Base-by-base conservation (phyloP, 2,888 invertebrate species). In the Adelphocoris suturalis region DNA sequence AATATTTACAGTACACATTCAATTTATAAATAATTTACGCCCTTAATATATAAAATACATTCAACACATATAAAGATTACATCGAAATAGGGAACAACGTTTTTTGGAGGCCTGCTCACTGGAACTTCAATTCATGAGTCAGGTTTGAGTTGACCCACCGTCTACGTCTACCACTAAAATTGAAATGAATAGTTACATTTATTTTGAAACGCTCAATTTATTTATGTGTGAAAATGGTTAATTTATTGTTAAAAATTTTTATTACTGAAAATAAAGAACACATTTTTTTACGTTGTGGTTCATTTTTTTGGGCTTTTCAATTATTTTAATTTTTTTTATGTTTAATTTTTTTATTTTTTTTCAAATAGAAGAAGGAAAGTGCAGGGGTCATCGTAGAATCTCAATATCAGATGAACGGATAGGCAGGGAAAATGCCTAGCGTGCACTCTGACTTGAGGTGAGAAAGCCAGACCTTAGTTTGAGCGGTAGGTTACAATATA, bases 351-450 rank as follows among this genome's bases (percentile, higher is more conserved):
- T 46, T 78, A 9, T 84, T 84, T 57, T 85, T 52, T 85, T 48
- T 19, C 52, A 48, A 85, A 85, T 85, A 85, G 85, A 85, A 61
- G 61, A 28, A 85, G 85, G 85, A 85, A 61, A 85, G 61, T 85
- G 85, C 28, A 57, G 85, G 37, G 61, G 85, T 57, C 61, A 28
- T 55, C 61, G 85, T 57, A 23, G 28, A 85, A 61, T 78, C 61
- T 85, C 85, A 28, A 85, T 27, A 37, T 85, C 85, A 57, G 76
- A 46, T 78, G 57, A 85, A 90, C 81, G 57, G 80, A 52, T 90
- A 91, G 91, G 90, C 89, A 90, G 91, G 91, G 91, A 91, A 91
- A 91, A 86, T 90, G 89, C 91, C 90, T 80, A 88, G 52, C 80
- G 78, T 68, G 48, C 91, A 90, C 78, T 90, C 91, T 78, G 90